Evolutionary conservation across 2,797 vertebrate genomes (phyloP).

Genomic region (Pitangus sulphuratus): DNA sequence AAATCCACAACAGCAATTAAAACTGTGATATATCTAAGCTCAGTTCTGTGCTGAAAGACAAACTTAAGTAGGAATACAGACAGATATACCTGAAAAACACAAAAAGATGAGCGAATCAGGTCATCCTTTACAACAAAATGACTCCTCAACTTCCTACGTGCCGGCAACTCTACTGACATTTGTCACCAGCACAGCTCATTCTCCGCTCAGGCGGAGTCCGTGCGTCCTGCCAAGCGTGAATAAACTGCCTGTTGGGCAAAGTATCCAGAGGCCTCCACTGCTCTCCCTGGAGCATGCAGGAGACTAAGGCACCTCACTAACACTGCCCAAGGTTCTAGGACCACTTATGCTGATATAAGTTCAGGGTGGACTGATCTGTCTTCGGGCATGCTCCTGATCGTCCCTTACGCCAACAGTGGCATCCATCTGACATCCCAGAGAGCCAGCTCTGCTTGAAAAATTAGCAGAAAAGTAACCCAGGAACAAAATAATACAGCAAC

Average conservation of each 20-base stretch:
- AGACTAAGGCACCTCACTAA: background rate
- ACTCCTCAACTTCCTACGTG: background rate
- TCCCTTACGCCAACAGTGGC: background rate
- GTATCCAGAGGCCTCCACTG: background rate
- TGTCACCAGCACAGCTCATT: background rate
- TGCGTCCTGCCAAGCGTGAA: background rate
- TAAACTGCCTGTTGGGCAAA: background rate
- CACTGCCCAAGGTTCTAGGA: background rate
- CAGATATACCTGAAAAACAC: background rate
- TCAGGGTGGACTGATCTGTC: background rate
- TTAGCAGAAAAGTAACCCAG: background rate
- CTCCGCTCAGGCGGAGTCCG: rapidly evolving
- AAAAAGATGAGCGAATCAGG: background rate
- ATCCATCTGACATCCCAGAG: background rate
- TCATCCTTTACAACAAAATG: background rate
- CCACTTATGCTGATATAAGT: background rate
- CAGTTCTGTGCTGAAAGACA: background rate
- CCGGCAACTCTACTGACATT: background rate
- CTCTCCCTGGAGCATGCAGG: rapidly evolving
- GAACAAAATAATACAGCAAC: background rate
- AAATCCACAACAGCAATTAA: background rate
- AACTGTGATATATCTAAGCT: background rate
- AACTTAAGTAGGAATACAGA: background rate
- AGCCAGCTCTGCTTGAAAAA: background rate
- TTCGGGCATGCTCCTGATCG: background rate